Conservation (phyloP, 2,888 invertebrate genomes). For the Seladonia tumulorum region DNA sequence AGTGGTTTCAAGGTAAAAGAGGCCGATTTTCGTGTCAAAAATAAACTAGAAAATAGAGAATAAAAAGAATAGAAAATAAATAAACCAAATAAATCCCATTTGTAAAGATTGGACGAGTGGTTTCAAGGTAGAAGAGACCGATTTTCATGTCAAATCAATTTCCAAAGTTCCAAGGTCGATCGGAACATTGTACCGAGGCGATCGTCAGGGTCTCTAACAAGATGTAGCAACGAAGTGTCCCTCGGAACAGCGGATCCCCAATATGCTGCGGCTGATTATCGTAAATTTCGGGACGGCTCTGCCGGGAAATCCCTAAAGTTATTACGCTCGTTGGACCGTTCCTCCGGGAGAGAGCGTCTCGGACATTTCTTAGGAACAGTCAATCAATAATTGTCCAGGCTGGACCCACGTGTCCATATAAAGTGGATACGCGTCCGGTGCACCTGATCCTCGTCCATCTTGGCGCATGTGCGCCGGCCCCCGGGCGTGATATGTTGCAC, state of each 20-base stretch:
- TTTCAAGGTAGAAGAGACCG: neutral
- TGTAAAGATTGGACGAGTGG: too few relatives aligned
- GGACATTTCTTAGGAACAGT: slow-evolving; percentile 63
- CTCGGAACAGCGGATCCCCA: neutral
- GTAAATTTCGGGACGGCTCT: slow-evolving; percentile 63
- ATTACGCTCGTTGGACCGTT: slow-evolving; percentile 60
- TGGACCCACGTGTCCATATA: slow-evolving; percentile 51
- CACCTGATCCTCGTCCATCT: slow-evolving; percentile 52
- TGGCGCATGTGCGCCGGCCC: slow-evolving; percentile 26
- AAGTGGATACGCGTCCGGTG: slow-evolving; percentile 43
- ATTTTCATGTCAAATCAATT: neutral
- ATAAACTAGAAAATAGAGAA: too few relatives aligned
- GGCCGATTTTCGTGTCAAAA: neutral
- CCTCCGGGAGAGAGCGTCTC: slow-evolving; percentile 38
- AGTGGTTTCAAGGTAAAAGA: neutral
- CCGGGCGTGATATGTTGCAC: slow-evolving; percentile 7
- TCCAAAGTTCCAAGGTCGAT: neutral
- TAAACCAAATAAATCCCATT: too few relatives aligned
- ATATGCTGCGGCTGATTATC: slow-evolving; percentile 63
- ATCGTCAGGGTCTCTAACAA: neutral
- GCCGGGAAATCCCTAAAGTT: slow-evolving; percentile 68
- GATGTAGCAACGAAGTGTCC: slow-evolving; percentile 23
- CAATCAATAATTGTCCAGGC: slow-evolving; percentile 68
- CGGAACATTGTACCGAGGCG: neutral
- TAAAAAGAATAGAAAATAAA: too few relatives aligned